Percentiles rank a stretch among this genome's conserved stretches.
Evolutionary conservation across 2,888 invertebrate genomes (phyloP).

Genomic region (Hipparchia semele): DNA sequence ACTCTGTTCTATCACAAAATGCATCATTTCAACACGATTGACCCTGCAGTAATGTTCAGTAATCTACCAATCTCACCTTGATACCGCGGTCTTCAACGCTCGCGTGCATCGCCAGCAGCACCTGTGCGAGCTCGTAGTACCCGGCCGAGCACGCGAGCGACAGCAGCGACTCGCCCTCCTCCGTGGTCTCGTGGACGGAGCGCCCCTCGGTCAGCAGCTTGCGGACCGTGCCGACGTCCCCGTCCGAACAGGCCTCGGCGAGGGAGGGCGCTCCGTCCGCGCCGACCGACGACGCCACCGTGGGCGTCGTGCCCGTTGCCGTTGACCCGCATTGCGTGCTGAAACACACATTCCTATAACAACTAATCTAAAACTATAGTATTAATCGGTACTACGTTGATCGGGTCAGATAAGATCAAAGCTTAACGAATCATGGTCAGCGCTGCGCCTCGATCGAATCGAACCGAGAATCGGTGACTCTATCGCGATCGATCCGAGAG

Average conservation of each 20-base stretch:
- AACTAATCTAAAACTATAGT: not conserved
- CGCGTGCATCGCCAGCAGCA: slow-evolving; percentile 97
- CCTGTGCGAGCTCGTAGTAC: slow-evolving; percentile 98
- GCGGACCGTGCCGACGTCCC: slow-evolving; percentile 96
- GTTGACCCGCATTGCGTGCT: slow-evolving; percentile 77
- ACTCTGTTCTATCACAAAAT: not conserved
- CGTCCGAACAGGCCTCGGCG: slow-evolving; percentile 96
- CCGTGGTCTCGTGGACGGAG: slow-evolving; percentile 97
- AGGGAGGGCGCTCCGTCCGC: slow-evolving; percentile 87
- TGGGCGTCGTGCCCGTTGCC: slow-evolving; percentile 68
- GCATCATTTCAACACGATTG: not conserved
- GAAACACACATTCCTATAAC: slow-evolving; percentile 38
- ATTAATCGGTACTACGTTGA: not conserved
- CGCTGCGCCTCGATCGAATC: slow-evolving; percentile 65
- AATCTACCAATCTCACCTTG: slow-evolving; percentile 79
- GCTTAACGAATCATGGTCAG: slow-evolving; percentile 72
- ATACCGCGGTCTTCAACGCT: slow-evolving; percentile 98
- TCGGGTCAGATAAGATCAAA: slow-evolving; percentile 80
- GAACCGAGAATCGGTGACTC: slow-evolving; percentile 62
- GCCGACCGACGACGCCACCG: slow-evolving; percentile 81
- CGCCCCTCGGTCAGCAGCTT: slow-evolving; percentile 96
- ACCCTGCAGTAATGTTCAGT: not conserved
- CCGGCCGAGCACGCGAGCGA: slow-evolving; percentile 98
- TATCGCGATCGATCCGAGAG: slow-evolving; percentile 58
- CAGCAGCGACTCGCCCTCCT: slow-evolving; percentile 97